Conservation (phyloP, 2,797 vertebrate genomes). For the Cyprinodon diabolis region DNA sequence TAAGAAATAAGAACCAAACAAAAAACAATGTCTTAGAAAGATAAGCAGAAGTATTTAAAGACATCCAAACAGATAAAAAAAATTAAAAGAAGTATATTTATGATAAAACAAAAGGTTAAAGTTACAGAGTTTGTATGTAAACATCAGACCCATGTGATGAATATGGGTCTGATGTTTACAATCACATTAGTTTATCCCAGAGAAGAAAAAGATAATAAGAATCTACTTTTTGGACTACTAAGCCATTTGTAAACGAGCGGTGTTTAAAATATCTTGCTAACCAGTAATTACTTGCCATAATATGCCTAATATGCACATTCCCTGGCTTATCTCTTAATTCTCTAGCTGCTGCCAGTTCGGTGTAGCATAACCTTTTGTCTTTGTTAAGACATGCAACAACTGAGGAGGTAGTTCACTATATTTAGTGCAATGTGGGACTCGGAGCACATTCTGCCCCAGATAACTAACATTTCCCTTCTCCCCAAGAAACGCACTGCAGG, state of each 20-base stretch:
- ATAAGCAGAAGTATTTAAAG: too few relatives aligned
- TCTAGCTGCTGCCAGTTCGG: slow-evolving; percentile 39
- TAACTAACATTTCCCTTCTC: slow-evolving; percentile 34
- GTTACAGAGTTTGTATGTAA: too few relatives aligned
- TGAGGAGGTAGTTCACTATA: slow-evolving; percentile 28
- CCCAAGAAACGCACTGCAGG: slow-evolving; percentile 7
- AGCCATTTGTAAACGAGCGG: slow-evolving; percentile 27
- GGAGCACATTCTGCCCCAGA: not conserved
- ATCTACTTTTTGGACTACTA: slow-evolving; percentile 14
- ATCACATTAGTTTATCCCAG: not conserved
- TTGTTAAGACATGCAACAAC: slow-evolving; percentile 59
- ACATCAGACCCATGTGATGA: not conserved
- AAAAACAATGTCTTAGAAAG: too few relatives aligned
- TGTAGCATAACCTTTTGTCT: slow-evolving; percentile 27
- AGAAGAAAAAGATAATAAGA: not conserved
- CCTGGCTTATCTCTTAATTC: slow-evolving; percentile 49
- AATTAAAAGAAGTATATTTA: too few relatives aligned
- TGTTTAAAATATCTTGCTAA: slow-evolving; percentile 40
- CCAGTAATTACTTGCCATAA: slow-evolving; percentile 56
- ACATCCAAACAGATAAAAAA: too few relatives aligned
- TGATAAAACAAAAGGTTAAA: too few relatives aligned
- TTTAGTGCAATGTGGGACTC: not conserved
- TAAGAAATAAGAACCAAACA: not conserved
- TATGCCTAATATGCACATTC: slow-evolving; percentile 60
- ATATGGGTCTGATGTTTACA: not conserved